A percentile compares a stretch with the other conserved stretches of the same genome.
Conservation (phyloP, 2,888 invertebrate genomes). For the Luperina nickerlii region DNA sequence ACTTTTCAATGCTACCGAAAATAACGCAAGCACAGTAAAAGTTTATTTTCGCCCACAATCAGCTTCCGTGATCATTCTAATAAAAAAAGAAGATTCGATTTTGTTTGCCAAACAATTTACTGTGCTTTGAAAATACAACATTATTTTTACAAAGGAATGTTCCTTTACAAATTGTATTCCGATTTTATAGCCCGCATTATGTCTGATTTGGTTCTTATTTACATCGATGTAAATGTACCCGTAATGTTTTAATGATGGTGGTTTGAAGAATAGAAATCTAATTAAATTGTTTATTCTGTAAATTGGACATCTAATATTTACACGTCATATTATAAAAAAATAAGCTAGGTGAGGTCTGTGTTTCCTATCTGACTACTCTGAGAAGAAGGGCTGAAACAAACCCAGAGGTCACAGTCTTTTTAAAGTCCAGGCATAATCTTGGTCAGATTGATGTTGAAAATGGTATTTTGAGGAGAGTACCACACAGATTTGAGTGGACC, state of each 20-base stretch:
- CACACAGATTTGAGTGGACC: too few relatives aligned
- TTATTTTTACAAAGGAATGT: conserved; percentile 27
- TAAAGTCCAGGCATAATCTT: too few relatives aligned
- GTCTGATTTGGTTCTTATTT: conserved; percentile 33
- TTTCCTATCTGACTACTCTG: too few relatives aligned
- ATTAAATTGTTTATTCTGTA: too few relatives aligned
- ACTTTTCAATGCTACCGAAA: not conserved
- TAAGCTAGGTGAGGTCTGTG: too few relatives aligned
- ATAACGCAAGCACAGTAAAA: not conserved
- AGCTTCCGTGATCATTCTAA: conserved; percentile 22
- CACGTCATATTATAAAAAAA: too few relatives aligned
- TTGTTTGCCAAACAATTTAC: conserved; percentile 48
- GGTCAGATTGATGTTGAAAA: too few relatives aligned
- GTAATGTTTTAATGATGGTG: not conserved
- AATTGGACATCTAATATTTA: too few relatives aligned
- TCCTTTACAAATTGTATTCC: conserved; percentile 37
- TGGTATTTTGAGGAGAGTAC: too few relatives aligned
- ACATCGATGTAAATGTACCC: conserved; percentile 20
- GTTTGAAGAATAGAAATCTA: not conserved
- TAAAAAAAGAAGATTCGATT: conserved; percentile 39
- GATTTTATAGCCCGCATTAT: conserved; percentile 26
- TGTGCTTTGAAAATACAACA: conserved; percentile 35
- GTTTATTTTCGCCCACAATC: conserved; percentile 3
- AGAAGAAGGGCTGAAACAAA: too few relatives aligned
- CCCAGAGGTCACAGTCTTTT: too few relatives aligned